These are phyloP conservation scores for Phrynocephalus guinanensis DNA, from an alignment of 2,797 vertebrate species.

Conservation along the genomic window DNA sequence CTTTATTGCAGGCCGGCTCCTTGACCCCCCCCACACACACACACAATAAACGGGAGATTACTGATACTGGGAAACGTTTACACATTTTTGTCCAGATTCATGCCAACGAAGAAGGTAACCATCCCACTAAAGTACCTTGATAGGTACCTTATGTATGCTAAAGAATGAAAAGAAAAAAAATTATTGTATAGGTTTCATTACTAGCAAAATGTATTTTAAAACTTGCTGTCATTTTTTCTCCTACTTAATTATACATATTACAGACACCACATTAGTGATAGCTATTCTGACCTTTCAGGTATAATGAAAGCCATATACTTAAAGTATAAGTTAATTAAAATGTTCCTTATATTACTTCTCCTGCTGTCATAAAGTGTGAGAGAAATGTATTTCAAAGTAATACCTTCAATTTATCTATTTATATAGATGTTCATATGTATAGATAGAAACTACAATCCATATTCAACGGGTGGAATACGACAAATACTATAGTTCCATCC, in stretches of 20 bases:
- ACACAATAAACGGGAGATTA: no score
- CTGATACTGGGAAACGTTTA: neutral
- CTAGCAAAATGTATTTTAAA: neutral
- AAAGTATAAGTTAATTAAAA: conserved; percentile 33
- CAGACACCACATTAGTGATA: neutral
- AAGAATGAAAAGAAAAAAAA: neutral
- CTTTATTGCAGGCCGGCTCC: no score
- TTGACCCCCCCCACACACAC: no score
- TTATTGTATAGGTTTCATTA: neutral
- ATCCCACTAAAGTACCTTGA: neutral
- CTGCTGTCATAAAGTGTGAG: neutral
- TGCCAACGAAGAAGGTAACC: neutral
- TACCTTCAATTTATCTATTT: neutral
- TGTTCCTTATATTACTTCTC: conserved; percentile 1
- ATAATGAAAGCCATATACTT: conserved; percentile 19
- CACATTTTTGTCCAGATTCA: no score
- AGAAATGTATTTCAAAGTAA: neutral
- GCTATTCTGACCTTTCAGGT: conserved; percentile 14
- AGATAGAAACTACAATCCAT: neutral
- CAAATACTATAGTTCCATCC: neutral
- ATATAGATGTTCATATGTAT: neutral
- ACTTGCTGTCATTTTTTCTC: neutral
- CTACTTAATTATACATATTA: conserved; percentile 7
- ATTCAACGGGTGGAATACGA: neutral
- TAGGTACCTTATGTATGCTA: neutral